A percentile compares a stretch with the other conserved stretches of the same genome.
These are phyloP conservation scores for Pocota personata DNA, from an alignment of 2,888 invertebrate species.

Conservation along the genomic window DNA sequence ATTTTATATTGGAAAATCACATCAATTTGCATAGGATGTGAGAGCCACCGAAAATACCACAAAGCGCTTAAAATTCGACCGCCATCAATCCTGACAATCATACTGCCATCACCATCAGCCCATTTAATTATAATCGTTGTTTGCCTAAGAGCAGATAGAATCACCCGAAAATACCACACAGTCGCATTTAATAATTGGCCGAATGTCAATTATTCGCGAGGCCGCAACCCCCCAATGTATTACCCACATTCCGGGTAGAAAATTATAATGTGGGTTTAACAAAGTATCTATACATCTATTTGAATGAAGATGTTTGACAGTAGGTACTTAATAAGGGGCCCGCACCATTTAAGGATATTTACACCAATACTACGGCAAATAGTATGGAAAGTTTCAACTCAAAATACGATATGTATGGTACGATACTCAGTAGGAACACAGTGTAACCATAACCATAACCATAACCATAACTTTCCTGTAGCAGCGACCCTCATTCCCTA, in stretches of 20 bases:
- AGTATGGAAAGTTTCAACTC: neutral
- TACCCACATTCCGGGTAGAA: too few species aligned
- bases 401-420: neutral
- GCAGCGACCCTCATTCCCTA: neutral
- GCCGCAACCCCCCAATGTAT: neutral
- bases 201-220: conserved; percentile 25
- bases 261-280: neutral
- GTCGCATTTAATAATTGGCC: conserved; percentile 39
- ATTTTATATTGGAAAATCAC: neutral
- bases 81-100: neutral
- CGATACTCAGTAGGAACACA: neutral
- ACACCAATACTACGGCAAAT: neutral
- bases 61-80: neutral
- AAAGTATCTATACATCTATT: neutral
- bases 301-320: too few species aligned
- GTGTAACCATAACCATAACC: neutral
- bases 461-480: neutral
- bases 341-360: neutral
- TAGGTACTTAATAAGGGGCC: too few species aligned
- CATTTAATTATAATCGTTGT: conserved; percentile 12
- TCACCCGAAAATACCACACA: neutral
- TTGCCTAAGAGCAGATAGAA: neutral
- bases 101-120: neutral
- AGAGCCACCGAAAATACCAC: neutral
- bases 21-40: neutral